phyloP scores from a whole-genome alignment of 92 coral and sea anemone genomes.

The Phenganax subtilis region DNA sequence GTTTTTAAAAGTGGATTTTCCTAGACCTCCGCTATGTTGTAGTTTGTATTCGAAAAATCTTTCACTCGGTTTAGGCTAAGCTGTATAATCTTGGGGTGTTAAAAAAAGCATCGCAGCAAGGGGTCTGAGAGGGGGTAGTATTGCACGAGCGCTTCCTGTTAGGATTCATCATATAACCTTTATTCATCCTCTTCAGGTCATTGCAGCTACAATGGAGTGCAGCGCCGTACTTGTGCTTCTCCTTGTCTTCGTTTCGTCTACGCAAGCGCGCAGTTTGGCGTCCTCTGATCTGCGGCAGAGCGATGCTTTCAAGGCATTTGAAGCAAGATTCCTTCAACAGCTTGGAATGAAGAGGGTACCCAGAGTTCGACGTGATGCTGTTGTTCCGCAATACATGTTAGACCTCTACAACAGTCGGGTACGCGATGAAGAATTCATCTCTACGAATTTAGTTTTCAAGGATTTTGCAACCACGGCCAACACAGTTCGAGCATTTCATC shows the following conservation, averaged over 20 bases:
- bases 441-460: conserved; percentile 72
- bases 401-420: conserved; percentile 75
- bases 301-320: conserved; percentile 57
- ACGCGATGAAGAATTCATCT: conserved; percentile 73
- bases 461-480: conserved; percentile 79
- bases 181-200: conserved; percentile 38
- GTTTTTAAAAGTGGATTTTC: background rate
- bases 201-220: conserved; percentile 28
- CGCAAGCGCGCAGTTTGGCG: conserved; percentile 16
- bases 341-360: conserved; percentile 75
- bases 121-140: conserved; percentile 35
- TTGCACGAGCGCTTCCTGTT: conserved; percentile 11
- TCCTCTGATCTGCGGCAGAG: conserved; percentile 27
- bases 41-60: conserved; percentile 25
- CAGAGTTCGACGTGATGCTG: conserved; percentile 47
- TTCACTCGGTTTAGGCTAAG: conserved; percentile 35
- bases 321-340: conserved; percentile 57
- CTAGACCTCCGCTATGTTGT: background rate
- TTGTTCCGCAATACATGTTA: conserved; percentile 64
- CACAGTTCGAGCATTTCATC: conserved; percentile 76
- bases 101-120: conserved; percentile 36
- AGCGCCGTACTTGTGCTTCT: background rate
- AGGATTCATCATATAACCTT: conserved; percentile 31
- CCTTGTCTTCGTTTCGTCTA: background rate
- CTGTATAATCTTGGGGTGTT: conserved; percentile 17